Evolutionary conservation across 2,797 vertebrate species (phyloP).

Genomic region (Enteromius anoplus): DNA sequence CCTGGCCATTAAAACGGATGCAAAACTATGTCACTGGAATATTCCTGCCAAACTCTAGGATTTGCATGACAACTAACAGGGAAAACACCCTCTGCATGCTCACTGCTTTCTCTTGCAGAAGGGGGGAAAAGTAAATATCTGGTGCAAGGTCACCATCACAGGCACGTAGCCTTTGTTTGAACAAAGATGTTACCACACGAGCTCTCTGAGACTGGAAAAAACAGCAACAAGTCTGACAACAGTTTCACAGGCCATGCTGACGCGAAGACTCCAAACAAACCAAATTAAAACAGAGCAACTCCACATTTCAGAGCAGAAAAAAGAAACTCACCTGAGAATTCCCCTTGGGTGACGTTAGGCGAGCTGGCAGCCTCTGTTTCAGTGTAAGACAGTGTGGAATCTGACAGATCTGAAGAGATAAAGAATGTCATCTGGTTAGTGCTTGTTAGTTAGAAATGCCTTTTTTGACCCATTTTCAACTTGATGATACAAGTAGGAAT

Average conservation of each 20-base stretch:
- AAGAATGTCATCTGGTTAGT: conserved; percentile 23
- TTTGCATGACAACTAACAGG: background rate
- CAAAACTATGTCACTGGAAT: background rate
- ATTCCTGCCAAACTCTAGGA: background rate
- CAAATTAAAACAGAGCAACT: conserved; percentile 3
- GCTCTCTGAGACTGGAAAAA: conserved; percentile 40
- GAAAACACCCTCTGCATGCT: conserved; percentile 19
- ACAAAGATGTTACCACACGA: conserved; percentile 49
- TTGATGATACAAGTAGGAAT: background rate
- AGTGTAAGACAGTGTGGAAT: conserved; percentile 99
- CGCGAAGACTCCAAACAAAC: conserved; percentile 9
- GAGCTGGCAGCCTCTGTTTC: conserved; percentile 96
- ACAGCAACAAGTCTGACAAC: conserved; percentile 21
- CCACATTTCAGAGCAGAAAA: background rate
- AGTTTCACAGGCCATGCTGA: conserved; percentile 17
- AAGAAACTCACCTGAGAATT: conserved; percentile 90
- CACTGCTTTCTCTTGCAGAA: conserved; percentile 25
- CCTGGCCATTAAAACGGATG: background rate
- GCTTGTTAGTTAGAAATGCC: background rate
- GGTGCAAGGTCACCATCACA: conserved; percentile 51
- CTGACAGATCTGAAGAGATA: conserved; percentile 87
- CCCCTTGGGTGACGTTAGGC: conserved; percentile 87
- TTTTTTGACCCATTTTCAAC: background rate
- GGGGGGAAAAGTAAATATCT: conserved; percentile 44
- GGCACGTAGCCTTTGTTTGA: conserved; percentile 47